phyloP scores from a whole-genome alignment of 2,888 invertebrate species.

The Apodemia zela region DNA sequence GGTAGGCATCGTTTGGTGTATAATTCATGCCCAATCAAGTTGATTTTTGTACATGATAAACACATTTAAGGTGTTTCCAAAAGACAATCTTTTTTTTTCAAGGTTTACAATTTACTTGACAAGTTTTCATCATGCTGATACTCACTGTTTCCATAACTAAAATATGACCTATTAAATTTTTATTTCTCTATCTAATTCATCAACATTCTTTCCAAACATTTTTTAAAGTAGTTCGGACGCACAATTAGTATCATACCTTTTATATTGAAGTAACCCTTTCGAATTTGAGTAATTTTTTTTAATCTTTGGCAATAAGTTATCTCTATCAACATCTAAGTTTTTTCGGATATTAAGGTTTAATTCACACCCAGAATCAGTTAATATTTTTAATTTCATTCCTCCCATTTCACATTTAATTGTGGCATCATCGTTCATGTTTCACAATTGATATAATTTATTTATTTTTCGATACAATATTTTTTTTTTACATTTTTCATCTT shows the following conservation, averaged over 20 bases:
- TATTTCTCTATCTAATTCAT: not conserved
- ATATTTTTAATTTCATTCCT: too few relatives aligned
- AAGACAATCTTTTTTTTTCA: slow-evolving; percentile 31
- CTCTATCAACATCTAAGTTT: slow-evolving; percentile 9
- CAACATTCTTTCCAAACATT: slow-evolving; percentile 3
- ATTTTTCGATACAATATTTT: too few relatives aligned
- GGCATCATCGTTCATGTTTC: too few relatives aligned
- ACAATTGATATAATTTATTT: too few relatives aligned
- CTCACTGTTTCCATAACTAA: slow-evolving; percentile 20
- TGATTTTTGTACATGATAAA: slow-evolving; percentile 20
- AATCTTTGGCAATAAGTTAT: slow-evolving; percentile 35
- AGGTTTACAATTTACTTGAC: slow-evolving; percentile 24
- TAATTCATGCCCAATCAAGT: slow-evolving; percentile 33
- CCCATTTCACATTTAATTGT: too few relatives aligned
- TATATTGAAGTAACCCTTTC: not conserved
- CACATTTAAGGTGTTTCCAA: slow-evolving; percentile 30
- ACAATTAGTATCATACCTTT: slow-evolving; percentile 14
- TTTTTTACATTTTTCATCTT: too few relatives aligned
- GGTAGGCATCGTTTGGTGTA: slow-evolving; percentile 28
- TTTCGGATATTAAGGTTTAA: too few relatives aligned
- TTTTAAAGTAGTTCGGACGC: slow-evolving; percentile 19
- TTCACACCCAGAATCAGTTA: too few relatives aligned
- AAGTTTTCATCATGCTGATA: slow-evolving; percentile 25
- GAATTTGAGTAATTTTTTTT: slow-evolving; percentile 27
- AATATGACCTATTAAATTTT: slow-evolving; percentile 15